Percentiles rank a stretch among this genome's conserved stretches.
Conservation (phyloP, 2,113 vertebrate species). For the Sylvilagus bachmani region DNA sequence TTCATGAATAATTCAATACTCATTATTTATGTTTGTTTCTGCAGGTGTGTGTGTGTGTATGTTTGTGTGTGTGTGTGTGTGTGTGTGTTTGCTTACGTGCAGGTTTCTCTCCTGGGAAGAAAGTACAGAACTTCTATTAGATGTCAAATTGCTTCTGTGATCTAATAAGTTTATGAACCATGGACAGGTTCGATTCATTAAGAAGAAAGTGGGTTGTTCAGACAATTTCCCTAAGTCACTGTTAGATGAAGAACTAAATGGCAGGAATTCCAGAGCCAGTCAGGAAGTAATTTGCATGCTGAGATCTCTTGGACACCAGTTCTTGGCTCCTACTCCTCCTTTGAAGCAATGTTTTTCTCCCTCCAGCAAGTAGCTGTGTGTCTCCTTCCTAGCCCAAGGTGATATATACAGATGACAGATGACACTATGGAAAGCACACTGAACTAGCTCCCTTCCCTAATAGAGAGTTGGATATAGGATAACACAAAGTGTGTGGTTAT, state of each 20-base stretch:
- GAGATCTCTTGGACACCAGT: not conserved
- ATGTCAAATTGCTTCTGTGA: not conserved
- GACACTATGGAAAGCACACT: not conserved
- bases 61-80: not conserved
- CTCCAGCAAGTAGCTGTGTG: not conserved
- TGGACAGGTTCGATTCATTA: not conserved
- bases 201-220: not conserved
- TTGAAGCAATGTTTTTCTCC: rapidly evolving
- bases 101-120: not conserved
- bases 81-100: not conserved
- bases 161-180: not conserved
- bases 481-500: not conserved
- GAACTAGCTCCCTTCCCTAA: not conserved
- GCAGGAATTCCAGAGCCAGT: not conserved
- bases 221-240: not conserved
- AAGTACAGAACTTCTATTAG: not conserved
- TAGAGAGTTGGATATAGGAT: too few relatives aligned
- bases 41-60: not conserved
- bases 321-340: not conserved
- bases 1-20: not conserved
- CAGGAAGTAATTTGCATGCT: not conserved
- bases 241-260: not conserved
- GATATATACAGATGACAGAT: rapidly evolving
- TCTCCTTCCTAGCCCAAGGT: not conserved
- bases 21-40: not conserved